Evolutionary conservation across 2,113 vertebrate genomes (phyloP).

Genomic region (Actenoides hombroni): DNA sequence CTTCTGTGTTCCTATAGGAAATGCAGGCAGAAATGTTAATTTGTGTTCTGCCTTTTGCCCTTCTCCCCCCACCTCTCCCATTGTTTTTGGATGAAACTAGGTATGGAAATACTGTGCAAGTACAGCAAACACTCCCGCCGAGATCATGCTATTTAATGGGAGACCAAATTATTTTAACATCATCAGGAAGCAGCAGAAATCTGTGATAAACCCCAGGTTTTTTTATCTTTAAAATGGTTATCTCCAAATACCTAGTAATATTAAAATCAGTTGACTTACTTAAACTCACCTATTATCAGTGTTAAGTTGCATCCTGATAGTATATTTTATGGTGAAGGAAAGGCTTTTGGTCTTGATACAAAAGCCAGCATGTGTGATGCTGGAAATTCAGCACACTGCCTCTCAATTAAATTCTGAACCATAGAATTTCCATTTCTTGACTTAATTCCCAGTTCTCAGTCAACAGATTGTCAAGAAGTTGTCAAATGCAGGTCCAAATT

Average conservation of each 20-base stretch:
- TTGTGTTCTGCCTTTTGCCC: not conserved
- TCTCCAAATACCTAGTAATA: not conserved
- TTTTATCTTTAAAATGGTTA: not conserved
- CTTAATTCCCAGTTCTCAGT: not conserved
- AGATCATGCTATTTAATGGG: not conserved
- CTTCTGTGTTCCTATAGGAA: slow-evolving; percentile 1
- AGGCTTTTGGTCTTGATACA: not conserved
- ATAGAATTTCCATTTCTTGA: not conserved
- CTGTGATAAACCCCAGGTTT: not conserved
- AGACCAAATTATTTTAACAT: not conserved
- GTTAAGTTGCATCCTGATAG: not conserved
- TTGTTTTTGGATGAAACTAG: not conserved
- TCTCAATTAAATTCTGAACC: not conserved
- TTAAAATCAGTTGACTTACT: not conserved
- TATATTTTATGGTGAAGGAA: not conserved
- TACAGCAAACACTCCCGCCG: not conserved
- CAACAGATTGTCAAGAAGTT: not conserved
- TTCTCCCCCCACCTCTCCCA: accelerated
- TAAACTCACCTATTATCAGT: not conserved
- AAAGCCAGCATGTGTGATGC: not conserved
- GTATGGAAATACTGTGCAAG: not conserved
- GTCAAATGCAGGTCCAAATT: not conserved
- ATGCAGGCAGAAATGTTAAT: not conserved
- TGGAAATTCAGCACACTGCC: not conserved
- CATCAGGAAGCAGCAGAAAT: not conserved